Percentiles rank a stretch among this genome's conserved stretches.
Evolutionary conservation across 2,797 vertebrate genomes (phyloP).

Genomic region (Pogoniulus pusillus): DNA sequence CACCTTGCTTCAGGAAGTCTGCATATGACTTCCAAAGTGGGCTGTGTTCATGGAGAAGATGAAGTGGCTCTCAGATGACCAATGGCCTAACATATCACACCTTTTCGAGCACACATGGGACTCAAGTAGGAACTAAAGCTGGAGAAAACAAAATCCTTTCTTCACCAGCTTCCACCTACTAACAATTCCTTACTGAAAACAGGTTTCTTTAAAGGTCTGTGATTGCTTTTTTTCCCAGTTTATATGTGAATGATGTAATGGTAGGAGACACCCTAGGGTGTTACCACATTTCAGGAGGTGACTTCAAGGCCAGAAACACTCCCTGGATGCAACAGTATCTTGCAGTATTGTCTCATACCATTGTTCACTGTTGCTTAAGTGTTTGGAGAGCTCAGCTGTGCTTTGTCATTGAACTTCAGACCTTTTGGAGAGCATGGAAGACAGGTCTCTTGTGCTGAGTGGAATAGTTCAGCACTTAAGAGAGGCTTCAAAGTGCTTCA

Average conservation of each 20-base stretch:
- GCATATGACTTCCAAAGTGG: background rate
- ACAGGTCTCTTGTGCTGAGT: background rate
- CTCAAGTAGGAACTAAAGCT: background rate
- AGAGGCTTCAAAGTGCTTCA: background rate
- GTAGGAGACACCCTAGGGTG: conserved; percentile 61
- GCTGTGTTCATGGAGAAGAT: background rate
- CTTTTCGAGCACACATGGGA: background rate
- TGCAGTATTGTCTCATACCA: conserved; percentile 37
- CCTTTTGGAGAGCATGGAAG: background rate
- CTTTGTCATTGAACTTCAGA: conserved; percentile 18
- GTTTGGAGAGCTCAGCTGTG: conserved; percentile 20
- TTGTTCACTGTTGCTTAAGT: conserved; percentile 55
- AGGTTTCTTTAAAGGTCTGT: conserved; percentile 19
- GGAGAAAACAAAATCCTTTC: conserved; percentile 2
- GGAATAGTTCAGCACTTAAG: background rate
- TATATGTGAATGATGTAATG: conserved; percentile 42
- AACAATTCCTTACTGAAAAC: background rate
- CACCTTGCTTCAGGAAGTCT: background rate
- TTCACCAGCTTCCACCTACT: conserved; percentile 1
- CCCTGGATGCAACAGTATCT: conserved; percentile 41
- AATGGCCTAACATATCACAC: background rate
- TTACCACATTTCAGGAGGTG: conserved; percentile 53
- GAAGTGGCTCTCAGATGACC: background rate
- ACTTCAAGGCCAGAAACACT: conserved; percentile 58
- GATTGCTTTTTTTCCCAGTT: conserved; percentile 11